phyloP scores from a whole-genome alignment of 2,113 vertebrate genomes.

The Setophaga kirtlandii region DNA sequence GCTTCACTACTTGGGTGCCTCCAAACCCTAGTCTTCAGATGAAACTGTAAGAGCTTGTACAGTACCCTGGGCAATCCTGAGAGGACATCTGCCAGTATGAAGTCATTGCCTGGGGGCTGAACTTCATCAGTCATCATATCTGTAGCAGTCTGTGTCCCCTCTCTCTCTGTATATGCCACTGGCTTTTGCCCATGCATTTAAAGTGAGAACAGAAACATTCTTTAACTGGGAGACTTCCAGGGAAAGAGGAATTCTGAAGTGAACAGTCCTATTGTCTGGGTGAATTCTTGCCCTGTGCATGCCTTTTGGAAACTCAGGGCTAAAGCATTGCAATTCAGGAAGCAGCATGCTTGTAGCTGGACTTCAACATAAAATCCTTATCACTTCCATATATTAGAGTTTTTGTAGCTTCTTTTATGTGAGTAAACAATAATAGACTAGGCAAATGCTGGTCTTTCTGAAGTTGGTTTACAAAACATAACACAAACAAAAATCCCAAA shows the following conservation, averaged over 20 bases:
- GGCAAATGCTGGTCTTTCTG: not conserved
- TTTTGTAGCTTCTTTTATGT: not conserved
- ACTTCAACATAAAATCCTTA: not conserved
- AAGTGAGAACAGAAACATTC: not conserved
- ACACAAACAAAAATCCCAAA: not conserved
- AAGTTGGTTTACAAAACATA: not conserved
- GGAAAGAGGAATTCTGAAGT: not conserved
- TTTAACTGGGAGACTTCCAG: not conserved
- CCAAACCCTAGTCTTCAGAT: not conserved
- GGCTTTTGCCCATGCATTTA: not conserved
- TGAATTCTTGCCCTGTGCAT: not conserved
- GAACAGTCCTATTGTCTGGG: not conserved
- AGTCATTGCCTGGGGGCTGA: not conserved
- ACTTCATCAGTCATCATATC: not conserved
- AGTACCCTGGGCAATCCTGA: not conserved
- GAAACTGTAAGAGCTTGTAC: not conserved
- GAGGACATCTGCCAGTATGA: not conserved
- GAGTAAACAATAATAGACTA: not conserved
- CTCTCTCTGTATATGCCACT: not conserved
- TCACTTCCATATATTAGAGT: not conserved
- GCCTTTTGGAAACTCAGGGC: not conserved
- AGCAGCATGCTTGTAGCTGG: not conserved
- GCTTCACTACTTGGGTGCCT: slow-evolving; percentile 7
- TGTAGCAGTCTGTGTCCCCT: not conserved
- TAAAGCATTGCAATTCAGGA: not conserved